phyloP scores from a whole-genome alignment of 2,888 invertebrate genomes.

The Caenorhabditis plicata region DNA sequence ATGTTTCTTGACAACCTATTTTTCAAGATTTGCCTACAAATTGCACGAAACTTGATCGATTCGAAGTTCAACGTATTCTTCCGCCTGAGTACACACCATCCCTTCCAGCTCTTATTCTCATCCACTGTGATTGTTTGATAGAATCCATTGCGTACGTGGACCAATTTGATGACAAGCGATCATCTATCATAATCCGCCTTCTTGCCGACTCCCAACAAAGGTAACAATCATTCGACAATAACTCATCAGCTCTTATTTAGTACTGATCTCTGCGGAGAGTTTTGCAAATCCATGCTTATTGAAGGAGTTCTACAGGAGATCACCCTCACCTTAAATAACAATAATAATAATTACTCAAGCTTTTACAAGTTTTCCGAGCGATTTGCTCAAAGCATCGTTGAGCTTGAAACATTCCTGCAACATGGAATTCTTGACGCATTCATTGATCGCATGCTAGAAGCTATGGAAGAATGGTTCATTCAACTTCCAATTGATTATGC shows the following conservation, averaged over 20 bases:
- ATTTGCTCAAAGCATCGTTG: too few relatives aligned
- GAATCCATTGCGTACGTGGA: slow-evolving; percentile 40
- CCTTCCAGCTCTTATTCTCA: slow-evolving; percentile 35
- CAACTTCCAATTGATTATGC: too few relatives aligned
- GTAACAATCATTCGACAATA: slow-evolving; percentile 5
- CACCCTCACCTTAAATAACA: too few relatives aligned
- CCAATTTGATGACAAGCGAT: slow-evolving; percentile 36
- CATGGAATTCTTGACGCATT: too few relatives aligned
- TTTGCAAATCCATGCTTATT: neutral
- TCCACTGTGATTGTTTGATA: slow-evolving; percentile 23
- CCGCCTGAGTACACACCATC: slow-evolving; percentile 37
- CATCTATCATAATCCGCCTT: slow-evolving; percentile 27
- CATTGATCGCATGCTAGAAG: too few relatives aligned
- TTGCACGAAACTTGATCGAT: slow-evolving; percentile 11
- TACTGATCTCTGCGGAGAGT: neutral
- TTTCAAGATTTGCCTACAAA: slow-evolving; percentile 12
- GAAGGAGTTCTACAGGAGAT: too few relatives aligned
- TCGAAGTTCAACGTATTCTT: slow-evolving; percentile 16
- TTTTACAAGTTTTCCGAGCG: too few relatives aligned
- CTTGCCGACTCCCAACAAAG: slow-evolving; percentile 27
- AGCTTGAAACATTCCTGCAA: too few relatives aligned
- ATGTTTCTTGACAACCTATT: too few relatives aligned
- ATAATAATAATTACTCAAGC: too few relatives aligned
- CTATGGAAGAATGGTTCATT: too few relatives aligned
- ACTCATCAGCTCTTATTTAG: neutral